Evolutionary conservation across 2,113 vertebrate genomes (phyloP).

Genomic region (Lipotes vexillifer): DNA sequence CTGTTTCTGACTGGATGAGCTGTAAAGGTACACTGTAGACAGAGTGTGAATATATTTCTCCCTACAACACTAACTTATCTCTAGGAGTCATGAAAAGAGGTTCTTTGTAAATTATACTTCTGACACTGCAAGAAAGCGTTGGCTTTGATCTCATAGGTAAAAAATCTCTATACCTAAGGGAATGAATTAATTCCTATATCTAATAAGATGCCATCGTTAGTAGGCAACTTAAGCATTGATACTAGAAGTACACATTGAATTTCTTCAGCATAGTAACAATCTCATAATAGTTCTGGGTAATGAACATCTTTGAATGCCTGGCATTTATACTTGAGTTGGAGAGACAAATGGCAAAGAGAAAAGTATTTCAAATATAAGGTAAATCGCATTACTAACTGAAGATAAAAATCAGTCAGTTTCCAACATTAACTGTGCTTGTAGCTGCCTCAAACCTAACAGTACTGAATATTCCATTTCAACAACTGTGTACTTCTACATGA

Average conservation of each 20-base stretch:
- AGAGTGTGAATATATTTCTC: constrained; percentile 45
- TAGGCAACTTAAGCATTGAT: constrained; percentile 36
- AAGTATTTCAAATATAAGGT: background rate
- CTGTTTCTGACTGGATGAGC: background rate
- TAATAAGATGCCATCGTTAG: constrained; percentile 62
- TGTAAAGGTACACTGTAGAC: background rate
- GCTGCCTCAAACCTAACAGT: background rate
- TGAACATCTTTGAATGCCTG: background rate
- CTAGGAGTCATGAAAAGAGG: background rate
- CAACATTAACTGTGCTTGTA: background rate
- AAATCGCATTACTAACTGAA: background rate
- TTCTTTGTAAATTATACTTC: constrained; percentile 49
- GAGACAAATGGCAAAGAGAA: background rate
- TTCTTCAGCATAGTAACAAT: background rate
- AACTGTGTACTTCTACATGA: background rate
- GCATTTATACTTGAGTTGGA: background rate
- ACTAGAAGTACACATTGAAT: background rate
- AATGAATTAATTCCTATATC: constrained; percentile 63
- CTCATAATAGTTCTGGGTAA: background rate
- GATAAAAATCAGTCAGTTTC: background rate
- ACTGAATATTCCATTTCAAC: background rate
- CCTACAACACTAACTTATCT: background rate
- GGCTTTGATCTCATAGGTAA: constrained; percentile 61
- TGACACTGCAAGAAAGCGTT: constrained; percentile 42
- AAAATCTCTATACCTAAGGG: constrained; percentile 50